Percentiles rank a stretch among this genome's conserved stretches.
Evolutionary conservation across 2,113 vertebrate species (phyloP).

Genomic region (Prinia subflava): DNA sequence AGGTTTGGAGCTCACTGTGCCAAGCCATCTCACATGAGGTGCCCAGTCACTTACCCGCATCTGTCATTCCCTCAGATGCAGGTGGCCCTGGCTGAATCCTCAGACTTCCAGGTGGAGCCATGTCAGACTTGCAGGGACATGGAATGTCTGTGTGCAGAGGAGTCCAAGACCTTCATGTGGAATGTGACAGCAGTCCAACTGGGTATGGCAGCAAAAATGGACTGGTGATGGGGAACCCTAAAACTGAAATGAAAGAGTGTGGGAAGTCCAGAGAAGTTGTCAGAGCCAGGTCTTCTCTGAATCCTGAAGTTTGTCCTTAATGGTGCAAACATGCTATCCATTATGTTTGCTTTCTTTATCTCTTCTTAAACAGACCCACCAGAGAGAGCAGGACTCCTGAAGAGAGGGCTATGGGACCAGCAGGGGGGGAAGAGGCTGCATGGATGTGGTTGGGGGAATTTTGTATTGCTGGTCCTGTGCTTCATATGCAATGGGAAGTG

Average conservation of each 20-base stretch:
- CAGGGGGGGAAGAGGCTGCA: background rate
- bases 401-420: background rate
- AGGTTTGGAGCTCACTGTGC: background rate
- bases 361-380: background rate
- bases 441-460: background rate
- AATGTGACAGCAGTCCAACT: slow-evolving; percentile 69
- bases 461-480: background rate
- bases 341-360: background rate
- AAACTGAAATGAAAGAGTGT: background rate
- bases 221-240: background rate
- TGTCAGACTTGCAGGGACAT: slow-evolving; percentile 33
- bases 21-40: background rate
- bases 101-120: slow-evolving; percentile 47
- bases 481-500: background rate
- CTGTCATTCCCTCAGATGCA: slow-evolving; percentile 31
- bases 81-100: background rate
- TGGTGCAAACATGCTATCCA: background rate
- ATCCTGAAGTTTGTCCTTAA: background rate
- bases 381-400: background rate
- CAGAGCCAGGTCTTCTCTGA: background rate
- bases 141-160: slow-evolving; percentile 77
- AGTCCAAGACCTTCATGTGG: slow-evolving; percentile 78
- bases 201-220: slow-evolving; percentile 64
- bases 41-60: background rate
- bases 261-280: background rate